Evolutionary conservation across 2,797 vertebrate species (phyloP).

Genomic region (Echiichthys vipera): DNA sequence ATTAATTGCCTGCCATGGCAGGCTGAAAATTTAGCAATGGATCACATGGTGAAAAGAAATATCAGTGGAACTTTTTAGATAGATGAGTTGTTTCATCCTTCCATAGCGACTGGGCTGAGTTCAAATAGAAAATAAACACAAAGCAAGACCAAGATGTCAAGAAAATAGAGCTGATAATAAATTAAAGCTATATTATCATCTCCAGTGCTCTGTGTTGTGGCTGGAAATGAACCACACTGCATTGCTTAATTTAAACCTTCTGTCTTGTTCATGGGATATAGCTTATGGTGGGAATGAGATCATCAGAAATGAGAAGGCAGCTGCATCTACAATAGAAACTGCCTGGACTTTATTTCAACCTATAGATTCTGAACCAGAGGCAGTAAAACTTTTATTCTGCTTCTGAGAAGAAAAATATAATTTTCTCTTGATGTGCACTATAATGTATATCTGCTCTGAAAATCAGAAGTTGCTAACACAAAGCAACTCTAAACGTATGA

Average conservation of each 20-base stretch:
- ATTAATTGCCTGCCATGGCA: neutral
- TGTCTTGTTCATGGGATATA: slow-evolving; percentile 56
- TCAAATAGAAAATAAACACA: slow-evolving; percentile 28
- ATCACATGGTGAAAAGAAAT: slow-evolving; percentile 2
- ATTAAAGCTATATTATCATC: slow-evolving; percentile 1
- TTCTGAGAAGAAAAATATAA: neutral
- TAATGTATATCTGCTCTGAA: slow-evolving; percentile 6
- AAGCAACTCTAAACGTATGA: slow-evolving; percentile 42
- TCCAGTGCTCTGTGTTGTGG: slow-evolving; percentile 45
- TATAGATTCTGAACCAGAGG: slow-evolving; percentile 32
- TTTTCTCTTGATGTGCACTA: neutral
- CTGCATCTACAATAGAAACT: slow-evolving; percentile 51
- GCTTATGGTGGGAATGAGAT: slow-evolving; percentile 61
- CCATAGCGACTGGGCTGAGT: neutral
- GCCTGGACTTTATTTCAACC: slow-evolving; percentile 28
- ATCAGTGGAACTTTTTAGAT: slow-evolving; percentile 3
- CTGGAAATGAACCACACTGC: slow-evolving; percentile 51
- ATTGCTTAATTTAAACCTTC: slow-evolving; percentile 70
- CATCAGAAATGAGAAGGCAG: slow-evolving; percentile 48
- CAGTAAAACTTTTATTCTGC: neutral
- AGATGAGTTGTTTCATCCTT: neutral
- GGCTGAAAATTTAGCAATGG: neutral
- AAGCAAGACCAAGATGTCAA: neutral
- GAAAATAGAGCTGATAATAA: slow-evolving; percentile 6
- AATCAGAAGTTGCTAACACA: slow-evolving; percentile 15